phyloP scores from a whole-genome alignment of 2,797 vertebrate species.

The Siniperca scherzeri region DNA sequence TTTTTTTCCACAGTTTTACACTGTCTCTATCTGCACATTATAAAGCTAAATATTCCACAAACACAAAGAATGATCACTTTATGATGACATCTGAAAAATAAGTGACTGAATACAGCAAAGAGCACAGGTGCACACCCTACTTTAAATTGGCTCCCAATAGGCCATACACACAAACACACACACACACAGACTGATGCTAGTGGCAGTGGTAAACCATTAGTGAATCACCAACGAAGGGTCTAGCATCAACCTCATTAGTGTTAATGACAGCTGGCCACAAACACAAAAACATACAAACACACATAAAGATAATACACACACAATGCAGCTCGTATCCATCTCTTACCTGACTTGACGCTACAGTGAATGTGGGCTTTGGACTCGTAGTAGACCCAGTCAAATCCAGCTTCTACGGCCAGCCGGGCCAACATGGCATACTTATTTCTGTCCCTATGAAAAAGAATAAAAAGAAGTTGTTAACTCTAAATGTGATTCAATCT shows the following conservation, averaged over 20 bases:
- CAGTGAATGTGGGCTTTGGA: conserved; percentile 99
- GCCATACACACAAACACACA: conserved; percentile 57
- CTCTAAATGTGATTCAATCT: background rate
- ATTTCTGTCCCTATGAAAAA: conserved; percentile 82
- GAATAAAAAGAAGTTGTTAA: background rate
- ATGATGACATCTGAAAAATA: conserved; percentile 17
- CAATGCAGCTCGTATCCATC: conserved; percentile 4
- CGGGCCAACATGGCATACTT: conserved; percentile 98
- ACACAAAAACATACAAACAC: conserved; percentile 39
- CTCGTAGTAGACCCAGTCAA: conserved; percentile 99
- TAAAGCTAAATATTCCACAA: background rate
- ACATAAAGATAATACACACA: conserved; percentile 15
- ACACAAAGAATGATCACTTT: conserved; percentile 17
- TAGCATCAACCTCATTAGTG: conserved; percentile 62
- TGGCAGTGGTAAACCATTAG: conserved; percentile 42
- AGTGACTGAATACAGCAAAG: conserved; percentile 40
- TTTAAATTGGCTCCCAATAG: conserved; percentile 82
- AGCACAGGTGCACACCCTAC: conserved; percentile 76
- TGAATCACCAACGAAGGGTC: conserved; percentile 45
- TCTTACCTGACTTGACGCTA: conserved; percentile 97
- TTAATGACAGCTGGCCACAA: conserved; percentile 52
- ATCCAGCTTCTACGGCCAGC: conserved; percentile 96
- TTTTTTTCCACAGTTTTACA: background rate
- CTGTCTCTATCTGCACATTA: background rate
- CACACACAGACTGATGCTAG: conserved; percentile 29